Conservation (phyloP, 2,113 vertebrate species). For the Xiphophorus hellerii region DNA sequence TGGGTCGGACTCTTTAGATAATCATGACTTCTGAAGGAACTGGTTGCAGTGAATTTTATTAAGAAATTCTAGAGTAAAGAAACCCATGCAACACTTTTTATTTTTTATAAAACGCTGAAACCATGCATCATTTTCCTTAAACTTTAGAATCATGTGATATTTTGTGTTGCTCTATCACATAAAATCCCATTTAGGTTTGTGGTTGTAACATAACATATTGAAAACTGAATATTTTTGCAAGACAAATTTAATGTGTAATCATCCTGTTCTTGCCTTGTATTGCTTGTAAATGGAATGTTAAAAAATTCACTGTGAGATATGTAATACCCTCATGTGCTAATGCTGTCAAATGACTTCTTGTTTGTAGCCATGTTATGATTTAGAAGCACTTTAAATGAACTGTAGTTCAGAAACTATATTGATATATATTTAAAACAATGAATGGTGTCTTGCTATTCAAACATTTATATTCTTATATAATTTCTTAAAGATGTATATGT, state of each 20-base stretch:
- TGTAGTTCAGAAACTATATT: constrained; percentile 37
- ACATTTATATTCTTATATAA: constrained; percentile 23
- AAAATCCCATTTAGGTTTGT: background rate
- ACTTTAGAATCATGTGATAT: background rate
- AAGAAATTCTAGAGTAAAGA: background rate
- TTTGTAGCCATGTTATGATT: constrained; percentile 45
- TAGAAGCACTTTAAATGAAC: constrained; percentile 64
- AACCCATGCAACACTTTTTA: background rate
- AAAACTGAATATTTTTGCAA: background rate
- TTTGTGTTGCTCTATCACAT: background rate
- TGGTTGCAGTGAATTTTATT: background rate
- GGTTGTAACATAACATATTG: background rate
- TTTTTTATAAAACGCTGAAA: background rate
- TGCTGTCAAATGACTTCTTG: constrained; percentile 35
- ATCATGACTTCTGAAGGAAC: background rate
- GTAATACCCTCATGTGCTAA: constrained; percentile 34
- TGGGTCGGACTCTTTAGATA: background rate
- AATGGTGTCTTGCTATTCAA: constrained; percentile 20
- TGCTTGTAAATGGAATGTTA: constrained; percentile 50
- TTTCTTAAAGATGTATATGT: constrained; percentile 28
- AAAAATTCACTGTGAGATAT: constrained; percentile 67
- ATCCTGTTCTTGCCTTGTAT: constrained; percentile 38
- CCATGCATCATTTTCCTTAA: background rate
- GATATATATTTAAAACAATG: constrained; percentile 26
- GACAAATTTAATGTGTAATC: constrained; percentile 23